Percentiles rank a stretch among this genome's conserved stretches.
These are phyloP conservation scores for Promerops cafer DNA, from an alignment of 2,113 vertebrate genomes.

Conservation along the genomic window DNA sequence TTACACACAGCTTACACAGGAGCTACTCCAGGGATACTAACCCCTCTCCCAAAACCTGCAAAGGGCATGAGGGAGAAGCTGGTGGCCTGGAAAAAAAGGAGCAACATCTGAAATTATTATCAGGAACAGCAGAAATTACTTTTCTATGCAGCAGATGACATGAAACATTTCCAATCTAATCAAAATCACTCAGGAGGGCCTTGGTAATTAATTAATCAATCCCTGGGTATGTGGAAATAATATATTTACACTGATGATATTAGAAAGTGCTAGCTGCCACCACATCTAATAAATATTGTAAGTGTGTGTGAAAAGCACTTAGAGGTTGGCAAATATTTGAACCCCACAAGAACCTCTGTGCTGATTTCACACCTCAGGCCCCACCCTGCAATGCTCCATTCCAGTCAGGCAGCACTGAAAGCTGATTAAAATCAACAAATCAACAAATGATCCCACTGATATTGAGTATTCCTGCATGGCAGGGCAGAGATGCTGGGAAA, in stretches of 20 bases:
- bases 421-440: conserved; percentile 10
- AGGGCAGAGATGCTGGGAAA: not conserved
- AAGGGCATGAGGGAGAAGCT: conserved; percentile 76
- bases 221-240: not conserved
- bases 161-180: not conserved
- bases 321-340: not conserved
- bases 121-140: not conserved
- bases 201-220: not conserved
- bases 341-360: not conserved
- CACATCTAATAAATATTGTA: not conserved
- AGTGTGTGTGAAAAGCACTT: not conserved
- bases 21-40: conserved; percentile 67
- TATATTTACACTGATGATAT: not conserved
- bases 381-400: not conserved
- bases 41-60: conserved; percentile 71
- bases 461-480: not conserved
- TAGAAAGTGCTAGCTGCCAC: not conserved
- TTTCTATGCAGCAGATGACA: not conserved
- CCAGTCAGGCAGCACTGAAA: not conserved
- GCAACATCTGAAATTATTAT: conserved; percentile 27
- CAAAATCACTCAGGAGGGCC: not conserved
- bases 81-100: conserved; percentile 67
- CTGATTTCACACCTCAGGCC: not conserved
- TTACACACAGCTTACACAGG: not conserved
- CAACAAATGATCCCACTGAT: not conserved